Evolutionary conservation across 2,888 invertebrate species (phyloP).

Genomic region (Heliconius cydno): DNA sequence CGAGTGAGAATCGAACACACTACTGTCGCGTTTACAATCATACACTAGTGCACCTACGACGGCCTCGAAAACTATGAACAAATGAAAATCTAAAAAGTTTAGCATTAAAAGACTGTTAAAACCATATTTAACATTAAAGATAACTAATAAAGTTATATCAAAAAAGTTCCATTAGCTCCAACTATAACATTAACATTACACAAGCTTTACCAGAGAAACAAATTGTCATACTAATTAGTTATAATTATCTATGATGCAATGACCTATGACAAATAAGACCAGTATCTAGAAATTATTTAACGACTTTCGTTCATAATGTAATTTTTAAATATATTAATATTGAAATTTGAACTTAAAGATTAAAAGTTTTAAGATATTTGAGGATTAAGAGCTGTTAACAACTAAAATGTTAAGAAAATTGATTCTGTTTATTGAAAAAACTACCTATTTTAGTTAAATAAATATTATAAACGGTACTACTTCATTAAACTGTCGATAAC

Average conservation of each 20-base stretch:
- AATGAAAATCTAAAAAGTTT: too few relatives aligned
- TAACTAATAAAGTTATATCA: neutral
- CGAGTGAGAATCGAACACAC: too few relatives aligned
- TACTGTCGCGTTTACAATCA: too few relatives aligned
- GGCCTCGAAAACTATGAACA: too few relatives aligned
- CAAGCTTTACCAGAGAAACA: slow-evolving; percentile 25
- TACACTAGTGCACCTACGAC: too few relatives aligned
- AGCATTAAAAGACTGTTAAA: neutral
- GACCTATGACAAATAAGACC: slow-evolving; percentile 32
- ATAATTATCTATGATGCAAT: slow-evolving; percentile 41
- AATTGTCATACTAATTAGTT: slow-evolving; percentile 45
- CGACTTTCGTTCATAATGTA: neutral
- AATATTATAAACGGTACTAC: neutral
- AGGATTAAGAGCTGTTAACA: too few relatives aligned
- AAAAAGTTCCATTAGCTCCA: slow-evolving; percentile 22
- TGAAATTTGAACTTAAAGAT: too few relatives aligned
- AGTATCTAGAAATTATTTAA: slow-evolving; percentile 6
- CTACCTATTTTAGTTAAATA: too few relatives aligned
- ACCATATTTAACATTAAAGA: neutral
- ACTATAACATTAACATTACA: slow-evolving; percentile 16
- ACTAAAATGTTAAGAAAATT: too few relatives aligned
- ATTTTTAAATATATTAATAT: too few relatives aligned
- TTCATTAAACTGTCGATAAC: neutral
- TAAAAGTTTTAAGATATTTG: too few relatives aligned
- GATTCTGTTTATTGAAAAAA: too few relatives aligned